These are phyloP conservation scores for Sphaerophoria taeniata DNA, from an alignment of 2,888 invertebrate genomes.

Conservation along the genomic window DNA sequence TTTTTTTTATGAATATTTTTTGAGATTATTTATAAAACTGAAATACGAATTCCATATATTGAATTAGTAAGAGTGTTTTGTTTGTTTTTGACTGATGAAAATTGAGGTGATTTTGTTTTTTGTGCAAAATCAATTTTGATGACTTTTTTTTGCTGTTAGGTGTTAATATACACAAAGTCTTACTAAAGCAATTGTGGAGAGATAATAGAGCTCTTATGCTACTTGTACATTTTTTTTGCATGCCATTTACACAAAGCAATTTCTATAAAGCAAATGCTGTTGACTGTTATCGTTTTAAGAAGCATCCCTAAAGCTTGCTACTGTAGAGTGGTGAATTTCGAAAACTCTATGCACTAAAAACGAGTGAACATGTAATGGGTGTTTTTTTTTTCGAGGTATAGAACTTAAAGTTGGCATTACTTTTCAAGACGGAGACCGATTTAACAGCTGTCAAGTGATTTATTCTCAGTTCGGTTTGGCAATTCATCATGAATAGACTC, in stretches of 20 bases:
- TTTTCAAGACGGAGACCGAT: too few species aligned
- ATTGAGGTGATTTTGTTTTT: slow-evolving; percentile 25
- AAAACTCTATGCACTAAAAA: too few species aligned
- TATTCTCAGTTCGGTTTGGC: too few species aligned
- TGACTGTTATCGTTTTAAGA: slow-evolving; percentile 17
- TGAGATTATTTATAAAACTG: slow-evolving; percentile 59
- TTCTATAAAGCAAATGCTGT: slow-evolving; percentile 39
- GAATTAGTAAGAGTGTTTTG: slow-evolving; percentile 66
- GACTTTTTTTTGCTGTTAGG: slow-evolving; percentile 28
- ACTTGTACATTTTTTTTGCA: slow-evolving; percentile 48
- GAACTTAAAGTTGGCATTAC: too few species aligned
- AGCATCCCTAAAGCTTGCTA: slow-evolving; percentile 26
- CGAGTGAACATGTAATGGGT: too few species aligned
- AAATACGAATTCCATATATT: slow-evolving; percentile 62
- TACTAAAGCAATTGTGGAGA: slow-evolving; percentile 72
- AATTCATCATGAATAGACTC: too few species aligned
- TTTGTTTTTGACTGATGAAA: slow-evolving; percentile 2
- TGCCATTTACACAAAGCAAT: slow-evolving; percentile 42
- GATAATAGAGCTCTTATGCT: slow-evolving; percentile 49
- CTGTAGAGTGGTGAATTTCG: slow-evolving; percentile 58
- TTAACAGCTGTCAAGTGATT: too few species aligned
- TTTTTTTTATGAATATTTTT: slow-evolving; percentile 55
- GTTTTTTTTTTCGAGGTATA: too few species aligned
- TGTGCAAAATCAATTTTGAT: slow-evolving; percentile 11
- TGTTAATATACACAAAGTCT: slow-evolving; percentile 36